Evolutionary conservation across 2,797 vertebrate genomes (phyloP), one percentile per base, ranked within the genome.

Genomic region (Brachyrhaphis roseni): DNA sequence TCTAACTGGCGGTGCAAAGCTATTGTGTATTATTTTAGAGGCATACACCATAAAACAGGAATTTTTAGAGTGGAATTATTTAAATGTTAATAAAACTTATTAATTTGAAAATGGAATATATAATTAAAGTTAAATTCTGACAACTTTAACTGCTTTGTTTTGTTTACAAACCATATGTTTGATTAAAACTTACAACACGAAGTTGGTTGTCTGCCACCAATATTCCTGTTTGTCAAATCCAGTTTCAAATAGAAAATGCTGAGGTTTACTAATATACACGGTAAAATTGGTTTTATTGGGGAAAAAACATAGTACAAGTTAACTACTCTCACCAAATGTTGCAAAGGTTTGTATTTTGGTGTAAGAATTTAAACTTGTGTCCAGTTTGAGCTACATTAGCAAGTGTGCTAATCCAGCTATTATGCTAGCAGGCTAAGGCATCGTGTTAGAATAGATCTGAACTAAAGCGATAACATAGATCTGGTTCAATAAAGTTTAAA

Each of bases 1-100:
- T 78, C 4, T 41, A 71, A 82, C 81, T 71, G 36, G 31, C 1
- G 5, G 18, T 78, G 72, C 41, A 74, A 74, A 75, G 26, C 39
- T 16, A 28, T 7, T 28, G 26, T 45, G 41, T 13, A 71, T 28
- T 71, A 26, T 16, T 28, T 71, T 28, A 46, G 41, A 45, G 12
- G 2, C 26, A 46, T 28, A 8, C 12, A 8, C 68, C 7, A 15
- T n/a, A n/a, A 46, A 43, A 71, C 43, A 43, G 23, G 26, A 15
- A 5, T 31, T 59, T n/a, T 28, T 5, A 31, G 10, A 31, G 28
- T 59, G 26, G 6, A 70, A 43, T n/a, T 26, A 43, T 70, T 70
- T 2, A 13, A 43, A 26, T 70, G 43, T 28, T 18, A 15, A 45
- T 46, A 1, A 71, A 71, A 11, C 13, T 16, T 41, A 70, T 41